Percentiles rank a stretch among this genome's conserved stretches.
Evolutionary conservation across 2,113 vertebrate species (phyloP).

Genomic region (Sorex araneus): DNA sequence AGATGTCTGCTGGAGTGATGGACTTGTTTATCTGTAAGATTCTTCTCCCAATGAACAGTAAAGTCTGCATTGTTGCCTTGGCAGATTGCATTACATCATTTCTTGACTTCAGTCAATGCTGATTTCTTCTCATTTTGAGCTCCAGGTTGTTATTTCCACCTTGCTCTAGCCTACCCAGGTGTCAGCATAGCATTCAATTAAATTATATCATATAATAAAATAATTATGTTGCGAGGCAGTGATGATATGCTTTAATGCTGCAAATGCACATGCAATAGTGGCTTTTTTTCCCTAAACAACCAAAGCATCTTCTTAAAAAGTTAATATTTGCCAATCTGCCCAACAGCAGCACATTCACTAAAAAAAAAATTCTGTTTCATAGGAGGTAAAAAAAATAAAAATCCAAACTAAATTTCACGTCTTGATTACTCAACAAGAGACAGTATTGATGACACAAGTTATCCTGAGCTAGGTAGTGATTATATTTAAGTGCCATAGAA

Average conservation of each 20-base stretch:
- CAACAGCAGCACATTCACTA: background rate
- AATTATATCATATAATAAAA: slow-evolving; percentile 47
- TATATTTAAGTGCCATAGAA: slow-evolving; percentile 74
- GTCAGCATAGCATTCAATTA: background rate
- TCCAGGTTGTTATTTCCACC: background rate
- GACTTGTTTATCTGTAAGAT: background rate
- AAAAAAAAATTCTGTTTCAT: slow-evolving; percentile 69
- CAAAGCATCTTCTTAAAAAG: background rate
- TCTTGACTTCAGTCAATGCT: background rate
- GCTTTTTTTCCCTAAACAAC: slow-evolving; percentile 33
- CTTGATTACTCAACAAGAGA: slow-evolving; percentile 79
- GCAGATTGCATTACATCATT: background rate
- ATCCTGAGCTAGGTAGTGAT: slow-evolving; percentile 77
- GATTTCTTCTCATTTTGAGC: background rate
- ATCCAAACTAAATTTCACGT: slow-evolving; percentile 45
- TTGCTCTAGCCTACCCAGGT: background rate
- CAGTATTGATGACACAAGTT: slow-evolving; percentile 74
- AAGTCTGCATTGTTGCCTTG: background rate
- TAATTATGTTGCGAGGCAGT: background rate
- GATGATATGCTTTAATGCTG: background rate
- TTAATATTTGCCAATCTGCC: background rate
- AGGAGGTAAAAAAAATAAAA: background rate
- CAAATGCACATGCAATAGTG: background rate
- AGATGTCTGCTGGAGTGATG: background rate
- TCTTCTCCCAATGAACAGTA: background rate